These are phyloP conservation scores for Notocelia uddmanniana DNA, from an alignment of 2,888 invertebrate species.

Conservation along the genomic window DNA sequence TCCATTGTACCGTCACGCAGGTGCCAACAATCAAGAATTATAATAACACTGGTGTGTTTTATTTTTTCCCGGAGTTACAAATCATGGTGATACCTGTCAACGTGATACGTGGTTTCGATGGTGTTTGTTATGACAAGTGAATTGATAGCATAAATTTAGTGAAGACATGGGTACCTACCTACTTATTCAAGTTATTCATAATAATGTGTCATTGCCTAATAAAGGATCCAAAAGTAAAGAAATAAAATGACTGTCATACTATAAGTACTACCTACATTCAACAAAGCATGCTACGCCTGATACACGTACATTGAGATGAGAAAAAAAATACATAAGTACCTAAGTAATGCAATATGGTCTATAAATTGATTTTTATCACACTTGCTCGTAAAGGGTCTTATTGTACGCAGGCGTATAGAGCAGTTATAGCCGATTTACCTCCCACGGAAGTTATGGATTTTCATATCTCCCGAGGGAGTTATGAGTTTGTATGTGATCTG, in stretches of 20 bases:
- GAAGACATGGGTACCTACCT: background rate
- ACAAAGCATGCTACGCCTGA: background rate
- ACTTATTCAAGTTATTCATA: background rate
- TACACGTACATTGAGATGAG: too few relatives aligned
- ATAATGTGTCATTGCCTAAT: background rate
- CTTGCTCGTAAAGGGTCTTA: too few relatives aligned
- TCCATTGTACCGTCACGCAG: conserved; percentile 69
- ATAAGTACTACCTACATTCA: background rate
- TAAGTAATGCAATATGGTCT: too few relatives aligned
- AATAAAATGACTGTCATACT: background rate
- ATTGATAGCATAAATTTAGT: conserved; percentile 23
- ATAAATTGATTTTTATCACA: too few relatives aligned
- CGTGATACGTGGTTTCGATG: conserved; percentile 19
- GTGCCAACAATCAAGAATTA: conserved; percentile 60
- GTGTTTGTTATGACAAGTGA: conserved; percentile 33
- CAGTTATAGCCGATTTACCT: too few relatives aligned
- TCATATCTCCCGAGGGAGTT: too few relatives aligned
- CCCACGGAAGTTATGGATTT: too few relatives aligned
- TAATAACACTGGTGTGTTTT: conserved; percentile 47
- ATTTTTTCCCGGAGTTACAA: conserved; percentile 38
- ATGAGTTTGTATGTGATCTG: too few relatives aligned
- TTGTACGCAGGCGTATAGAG: too few relatives aligned
- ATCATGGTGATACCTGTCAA: conserved; percentile 39
- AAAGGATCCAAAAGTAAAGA: background rate
- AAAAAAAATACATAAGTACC: too few relatives aligned